These are phyloP conservation scores for Lutraria lutraria DNA, from an alignment of 2,888 invertebrate genomes.

Conservation along the genomic window DNA sequence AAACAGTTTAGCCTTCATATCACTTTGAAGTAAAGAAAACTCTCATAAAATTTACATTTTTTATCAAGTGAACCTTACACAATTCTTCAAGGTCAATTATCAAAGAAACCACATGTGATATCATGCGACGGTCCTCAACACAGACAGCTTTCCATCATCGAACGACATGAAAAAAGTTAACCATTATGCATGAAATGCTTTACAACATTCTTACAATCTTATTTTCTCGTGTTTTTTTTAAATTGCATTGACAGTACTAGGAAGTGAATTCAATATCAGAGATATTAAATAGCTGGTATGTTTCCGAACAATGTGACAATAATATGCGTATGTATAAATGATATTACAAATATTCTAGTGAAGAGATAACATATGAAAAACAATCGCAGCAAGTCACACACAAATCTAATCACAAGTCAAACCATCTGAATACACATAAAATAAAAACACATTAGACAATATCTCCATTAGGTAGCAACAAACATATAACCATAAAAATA, in stretches of 20 bases:
- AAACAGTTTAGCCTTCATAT: no score
- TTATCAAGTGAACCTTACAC: not conserved
- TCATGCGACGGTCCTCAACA: not conserved
- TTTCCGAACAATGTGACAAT: not conserved
- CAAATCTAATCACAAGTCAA: not conserved
- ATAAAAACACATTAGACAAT: not conserved
- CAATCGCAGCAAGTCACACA: conserved; percentile 1
- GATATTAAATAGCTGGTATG: not conserved
- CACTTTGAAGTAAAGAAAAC: no score
- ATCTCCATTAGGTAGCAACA: not conserved
- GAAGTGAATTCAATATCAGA: not conserved
- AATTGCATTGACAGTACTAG: not conserved
- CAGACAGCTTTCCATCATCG: not conserved
- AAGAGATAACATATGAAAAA: not conserved
- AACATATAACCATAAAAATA: not conserved
- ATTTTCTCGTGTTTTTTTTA: no score
- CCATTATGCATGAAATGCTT: not conserved
- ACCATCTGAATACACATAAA: not conserved
- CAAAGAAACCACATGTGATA: not conserved
- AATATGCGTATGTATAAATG: not conserved
- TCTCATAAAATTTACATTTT: no score
- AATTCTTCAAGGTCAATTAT: not conserved
- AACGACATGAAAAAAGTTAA: not conserved
- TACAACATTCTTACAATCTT: not conserved
- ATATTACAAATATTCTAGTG: not conserved